Evolutionary conservation across 1,140 invertebrate species (phyloP).

Genomic region (Hesperophylax magnus): DNA sequence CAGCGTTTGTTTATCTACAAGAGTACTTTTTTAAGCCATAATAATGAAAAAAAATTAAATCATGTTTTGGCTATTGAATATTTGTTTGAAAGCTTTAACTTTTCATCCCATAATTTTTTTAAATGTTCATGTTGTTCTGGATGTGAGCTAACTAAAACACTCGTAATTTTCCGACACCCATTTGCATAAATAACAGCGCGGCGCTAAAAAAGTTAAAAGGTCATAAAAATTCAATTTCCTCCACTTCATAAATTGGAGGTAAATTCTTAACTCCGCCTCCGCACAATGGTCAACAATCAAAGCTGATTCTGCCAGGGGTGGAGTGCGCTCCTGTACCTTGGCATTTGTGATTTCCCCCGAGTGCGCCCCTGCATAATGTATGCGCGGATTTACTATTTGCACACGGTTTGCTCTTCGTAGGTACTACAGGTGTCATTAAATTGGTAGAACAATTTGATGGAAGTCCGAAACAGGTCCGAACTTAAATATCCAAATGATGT

Average conservation of each 20-base stretch:
- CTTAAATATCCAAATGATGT: too few species aligned
- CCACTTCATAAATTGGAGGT: not conserved
- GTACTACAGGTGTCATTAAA: slow-evolving; percentile 17
- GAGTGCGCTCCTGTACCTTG: slow-evolving; percentile 16
- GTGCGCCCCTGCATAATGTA: slow-evolving; percentile 37
- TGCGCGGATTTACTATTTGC: slow-evolving; percentile 32
- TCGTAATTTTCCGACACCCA: too few species aligned
- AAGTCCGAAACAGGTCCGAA: not conserved
- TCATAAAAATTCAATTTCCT: not conserved
- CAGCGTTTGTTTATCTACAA: too few species aligned
- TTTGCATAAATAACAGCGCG: not conserved
- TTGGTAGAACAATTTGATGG: slow-evolving; percentile 16
- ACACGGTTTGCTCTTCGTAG: not conserved
- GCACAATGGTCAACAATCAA: slow-evolving; percentile 52
- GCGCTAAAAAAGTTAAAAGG: not conserved
- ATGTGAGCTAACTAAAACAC: too few species aligned
- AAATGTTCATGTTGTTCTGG: too few species aligned
- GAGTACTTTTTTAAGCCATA: too few species aligned
- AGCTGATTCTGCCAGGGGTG: slow-evolving; percentile 43
- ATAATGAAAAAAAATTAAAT: too few species aligned
- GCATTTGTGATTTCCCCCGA: slow-evolving; percentile 53
- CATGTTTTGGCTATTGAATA: too few species aligned
- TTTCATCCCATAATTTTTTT: too few species aligned
- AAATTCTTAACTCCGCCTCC: not conserved
- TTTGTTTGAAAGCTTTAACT: too few species aligned